Evolutionary conservation across 2,113 vertebrate genomes (phyloP).

Genomic region (Carassius gibelio): DNA sequence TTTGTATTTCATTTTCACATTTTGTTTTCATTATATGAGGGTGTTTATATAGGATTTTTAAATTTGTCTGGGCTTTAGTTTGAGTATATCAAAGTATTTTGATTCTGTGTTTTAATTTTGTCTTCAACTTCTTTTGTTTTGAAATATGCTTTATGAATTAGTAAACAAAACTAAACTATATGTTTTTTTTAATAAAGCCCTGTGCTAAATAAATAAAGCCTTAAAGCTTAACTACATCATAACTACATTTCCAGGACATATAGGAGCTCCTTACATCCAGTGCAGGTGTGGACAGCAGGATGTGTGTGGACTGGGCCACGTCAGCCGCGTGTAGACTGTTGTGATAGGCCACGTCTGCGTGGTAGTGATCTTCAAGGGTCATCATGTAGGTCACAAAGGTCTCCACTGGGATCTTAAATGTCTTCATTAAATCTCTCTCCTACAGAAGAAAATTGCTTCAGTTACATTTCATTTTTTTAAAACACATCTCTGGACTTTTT

Average conservation of each 20-base stretch:
- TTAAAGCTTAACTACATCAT: not conserved
- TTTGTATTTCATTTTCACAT: not conserved
- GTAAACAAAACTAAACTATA: no score
- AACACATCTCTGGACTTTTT: not conserved
- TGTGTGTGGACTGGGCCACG: slow-evolving; percentile 95
- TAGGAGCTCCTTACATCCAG: slow-evolving; percentile 85
- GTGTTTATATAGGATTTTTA: no score
- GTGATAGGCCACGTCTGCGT: slow-evolving; percentile 93
- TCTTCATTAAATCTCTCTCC: slow-evolving; percentile 96
- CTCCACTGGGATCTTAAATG: slow-evolving; percentile 94
- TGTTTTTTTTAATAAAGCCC: not conserved
- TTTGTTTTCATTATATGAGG: not conserved
- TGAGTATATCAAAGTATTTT: no score
- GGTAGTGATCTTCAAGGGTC: slow-evolving; percentile 97
- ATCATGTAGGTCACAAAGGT: slow-evolving; percentile 97
- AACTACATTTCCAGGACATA: not conserved
- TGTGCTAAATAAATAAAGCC: not conserved
- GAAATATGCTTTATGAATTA: no score
- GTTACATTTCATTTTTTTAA: not conserved
- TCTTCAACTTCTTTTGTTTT: no score
- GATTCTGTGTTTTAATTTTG: no score
- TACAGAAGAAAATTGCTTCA: slow-evolving; percentile 54
- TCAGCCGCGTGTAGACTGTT: slow-evolving; percentile 98
- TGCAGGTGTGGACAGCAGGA: slow-evolving; percentile 93
- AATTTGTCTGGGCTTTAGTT: no score